A percentile compares a stretch with the other conserved stretches of the same genome.
phyloP scores from a whole-genome alignment of 2,113 vertebrate species.

The Centropristis striata region DNA sequence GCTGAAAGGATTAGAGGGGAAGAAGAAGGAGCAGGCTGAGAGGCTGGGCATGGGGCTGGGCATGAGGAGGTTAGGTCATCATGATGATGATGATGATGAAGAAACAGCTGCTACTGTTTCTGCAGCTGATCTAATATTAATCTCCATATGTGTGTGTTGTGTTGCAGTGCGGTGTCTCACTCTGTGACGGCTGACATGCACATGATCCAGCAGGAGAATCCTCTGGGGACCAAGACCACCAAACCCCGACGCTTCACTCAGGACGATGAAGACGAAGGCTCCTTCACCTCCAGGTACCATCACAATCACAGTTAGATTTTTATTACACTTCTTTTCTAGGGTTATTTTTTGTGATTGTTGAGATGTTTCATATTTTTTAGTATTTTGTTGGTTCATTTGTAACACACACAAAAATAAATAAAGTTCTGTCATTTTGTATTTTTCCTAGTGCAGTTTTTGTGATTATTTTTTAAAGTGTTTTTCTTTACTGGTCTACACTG shows the following conservation, averaged over 20 bases:
- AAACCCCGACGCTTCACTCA: conserved; percentile 84
- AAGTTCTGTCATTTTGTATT: too few relatives aligned
- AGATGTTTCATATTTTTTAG: too few relatives aligned
- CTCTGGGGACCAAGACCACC: conserved; percentile 74
- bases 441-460: too few relatives aligned
- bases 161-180: conserved; percentile 93
- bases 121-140: too few relatives aligned
- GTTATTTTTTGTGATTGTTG: too few relatives aligned
- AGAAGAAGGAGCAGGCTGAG: conserved; percentile 90
- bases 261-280: conserved; percentile 84
- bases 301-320: too few relatives aligned
- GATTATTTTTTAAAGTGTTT: too few relatives aligned
- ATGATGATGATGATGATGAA: conserved; percentile 4
- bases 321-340: too few relatives aligned
- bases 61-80: conserved; percentile 75
- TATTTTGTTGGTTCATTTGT: too few relatives aligned
- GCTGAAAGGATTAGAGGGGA: conserved; percentile 84
- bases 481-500: too few relatives aligned
- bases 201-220: conserved; percentile 94
- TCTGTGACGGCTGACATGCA: conserved; percentile 94
- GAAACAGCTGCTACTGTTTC: background rate
- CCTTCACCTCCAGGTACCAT: conserved; percentile 87
- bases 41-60: conserved; percentile 95
- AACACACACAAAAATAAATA: too few relatives aligned
- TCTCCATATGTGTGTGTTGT: background rate